phyloP scores from a whole-genome alignment of 1,140 invertebrate genomes.

The Leptinotarsa lineolata region DNA sequence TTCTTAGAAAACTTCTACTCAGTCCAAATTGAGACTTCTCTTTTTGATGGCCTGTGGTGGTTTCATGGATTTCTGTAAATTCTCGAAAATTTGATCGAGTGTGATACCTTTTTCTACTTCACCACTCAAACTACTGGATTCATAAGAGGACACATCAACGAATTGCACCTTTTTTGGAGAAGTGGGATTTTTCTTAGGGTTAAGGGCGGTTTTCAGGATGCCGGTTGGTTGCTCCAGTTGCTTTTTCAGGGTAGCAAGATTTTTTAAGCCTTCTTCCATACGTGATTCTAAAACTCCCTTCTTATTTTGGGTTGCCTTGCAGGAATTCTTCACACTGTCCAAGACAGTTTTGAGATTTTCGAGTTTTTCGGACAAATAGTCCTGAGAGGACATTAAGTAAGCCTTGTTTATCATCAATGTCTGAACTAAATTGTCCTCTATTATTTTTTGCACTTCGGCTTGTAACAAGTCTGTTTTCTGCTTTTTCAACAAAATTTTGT shows the following conservation, averaged over 20 bases:
- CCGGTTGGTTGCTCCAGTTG: not conserved
- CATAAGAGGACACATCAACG: not conserved
- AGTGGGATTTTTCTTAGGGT: not conserved
- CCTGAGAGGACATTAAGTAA: not conserved
- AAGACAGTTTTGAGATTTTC: not conserved
- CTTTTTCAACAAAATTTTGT: not conserved
- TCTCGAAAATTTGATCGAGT: not conserved
- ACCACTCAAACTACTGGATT: conserved; percentile 3
- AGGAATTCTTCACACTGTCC: not conserved
- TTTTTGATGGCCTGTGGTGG: not conserved
- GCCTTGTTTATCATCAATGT: not conserved
- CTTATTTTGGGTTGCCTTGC: not conserved
- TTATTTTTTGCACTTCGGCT: not conserved
- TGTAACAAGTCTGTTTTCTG: not conserved
- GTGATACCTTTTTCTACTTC: not conserved
- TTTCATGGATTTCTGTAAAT: not conserved
- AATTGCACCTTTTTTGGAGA: not conserved
- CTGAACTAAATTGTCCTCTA: not conserved
- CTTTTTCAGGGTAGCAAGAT: not conserved
- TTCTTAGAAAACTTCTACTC: not conserved
- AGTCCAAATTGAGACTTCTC: not conserved
- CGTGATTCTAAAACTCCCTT: not conserved
- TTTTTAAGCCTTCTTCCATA: not conserved
- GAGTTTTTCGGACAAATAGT: not conserved
- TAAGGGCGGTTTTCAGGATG: not conserved